These are phyloP conservation scores for Atractosteus spatula DNA, from an alignment of 2,113 vertebrate species.

Conservation along the genomic window DNA sequence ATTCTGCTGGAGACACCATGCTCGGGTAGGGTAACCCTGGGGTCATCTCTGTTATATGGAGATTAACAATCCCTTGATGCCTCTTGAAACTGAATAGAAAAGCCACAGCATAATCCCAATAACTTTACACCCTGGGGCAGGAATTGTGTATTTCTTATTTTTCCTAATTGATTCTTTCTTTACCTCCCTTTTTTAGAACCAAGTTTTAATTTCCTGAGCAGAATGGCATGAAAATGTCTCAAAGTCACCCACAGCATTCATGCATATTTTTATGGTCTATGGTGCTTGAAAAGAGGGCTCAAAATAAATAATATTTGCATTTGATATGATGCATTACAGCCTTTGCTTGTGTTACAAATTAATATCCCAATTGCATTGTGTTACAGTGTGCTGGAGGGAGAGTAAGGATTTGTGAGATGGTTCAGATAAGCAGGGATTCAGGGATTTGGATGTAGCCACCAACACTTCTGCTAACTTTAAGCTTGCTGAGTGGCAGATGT, in stretches of 20 bases:
- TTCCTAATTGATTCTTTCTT: conserved; percentile 27
- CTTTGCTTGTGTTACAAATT: conserved; percentile 39
- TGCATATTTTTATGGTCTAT: conserved; percentile 32
- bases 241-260: conserved; percentile 26
- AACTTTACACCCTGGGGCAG: not conserved
- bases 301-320: conserved; percentile 32
- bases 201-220: conserved; percentile 42
- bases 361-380: conserved; percentile 38
- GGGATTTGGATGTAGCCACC: conserved; percentile 40
- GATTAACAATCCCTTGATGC: conserved; percentile 43
- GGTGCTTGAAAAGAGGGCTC: conserved; percentile 27
- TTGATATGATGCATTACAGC: conserved; percentile 25
- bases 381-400: conserved; percentile 36
- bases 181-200: conserved; percentile 24
- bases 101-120: conserved; percentile 1
- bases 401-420: conserved; percentile 29
- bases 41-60: conserved; percentile 37
- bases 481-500: conserved; percentile 41
- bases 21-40: conserved; percentile 15
- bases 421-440: conserved; percentile 31
- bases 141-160: not conserved
- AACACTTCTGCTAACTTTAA: conserved; percentile 12
- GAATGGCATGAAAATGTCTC: conserved; percentile 38
- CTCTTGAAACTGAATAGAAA: conserved; percentile 20
- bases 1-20: conserved; percentile 18